These are phyloP conservation scores for Pyrgilauda ruficollis DNA, from an alignment of 2,113 vertebrate species.

Conservation along the genomic window DNA sequence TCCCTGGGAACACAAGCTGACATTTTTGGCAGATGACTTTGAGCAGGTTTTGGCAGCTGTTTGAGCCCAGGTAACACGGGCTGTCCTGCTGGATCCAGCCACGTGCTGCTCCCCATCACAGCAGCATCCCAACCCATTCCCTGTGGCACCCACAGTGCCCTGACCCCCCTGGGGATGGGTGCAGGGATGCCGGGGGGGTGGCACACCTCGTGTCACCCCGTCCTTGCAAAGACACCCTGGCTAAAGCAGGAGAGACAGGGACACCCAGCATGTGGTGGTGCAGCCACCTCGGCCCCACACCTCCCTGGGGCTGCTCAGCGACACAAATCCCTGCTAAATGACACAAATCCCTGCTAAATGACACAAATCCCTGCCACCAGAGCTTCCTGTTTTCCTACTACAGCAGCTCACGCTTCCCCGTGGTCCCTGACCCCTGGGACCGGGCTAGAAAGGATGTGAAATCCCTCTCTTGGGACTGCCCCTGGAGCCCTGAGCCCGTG, in stretches of 20 bases:
- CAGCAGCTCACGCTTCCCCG: not conserved
- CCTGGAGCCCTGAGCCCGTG: accelerated
- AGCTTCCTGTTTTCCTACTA: slow-evolving; percentile 38
- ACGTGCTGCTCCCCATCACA: accelerated
- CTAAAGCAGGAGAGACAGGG: not conserved
- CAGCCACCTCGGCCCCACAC: not conserved
- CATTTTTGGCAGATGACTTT: not conserved
- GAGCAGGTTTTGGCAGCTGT: not conserved
- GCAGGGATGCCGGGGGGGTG: accelerated
- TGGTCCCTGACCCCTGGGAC: slow-evolving; percentile 8
- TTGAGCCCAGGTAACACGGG: not conserved
- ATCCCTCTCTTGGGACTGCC: not conserved
- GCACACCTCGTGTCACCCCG: not conserved
- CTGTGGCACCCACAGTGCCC: not conserved
- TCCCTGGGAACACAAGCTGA: not conserved
- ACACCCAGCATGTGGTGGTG: not conserved
- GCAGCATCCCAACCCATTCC: not conserved
- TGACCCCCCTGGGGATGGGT: accelerated
- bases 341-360: not conserved
- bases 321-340: not conserved
- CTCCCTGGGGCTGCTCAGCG: not conserved
- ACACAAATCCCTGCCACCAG: slow-evolving; percentile 6
- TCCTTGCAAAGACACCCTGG: not conserved
- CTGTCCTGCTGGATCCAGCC: not conserved
- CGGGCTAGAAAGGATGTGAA: not conserved